A percentile compares a stretch with the other conserved stretches of the same genome.
These are phyloP conservation scores for Melanargia galathea DNA, from an alignment of 2,888 invertebrate species.

Conservation along the genomic window DNA sequence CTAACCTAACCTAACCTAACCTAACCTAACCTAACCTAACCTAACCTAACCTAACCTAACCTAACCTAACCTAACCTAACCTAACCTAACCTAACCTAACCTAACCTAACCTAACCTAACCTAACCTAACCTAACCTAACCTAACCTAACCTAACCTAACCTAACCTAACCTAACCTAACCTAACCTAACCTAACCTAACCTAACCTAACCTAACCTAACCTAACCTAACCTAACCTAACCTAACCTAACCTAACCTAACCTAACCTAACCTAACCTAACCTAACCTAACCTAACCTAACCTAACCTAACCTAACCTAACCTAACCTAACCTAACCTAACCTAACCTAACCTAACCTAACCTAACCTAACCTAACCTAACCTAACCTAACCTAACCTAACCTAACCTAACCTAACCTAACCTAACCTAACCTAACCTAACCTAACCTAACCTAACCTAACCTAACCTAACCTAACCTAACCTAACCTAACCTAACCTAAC, in stretches of 20 bases:
- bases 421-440: conserved; percentile 30
- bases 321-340: conserved; percentile 30
- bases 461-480: conserved; percentile 29
- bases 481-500: conserved; percentile 26
- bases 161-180: conserved; percentile 24
- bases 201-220: conserved; percentile 35
- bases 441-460: conserved; percentile 33
- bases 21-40: conserved; percentile 36
- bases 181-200: conserved; percentile 36
- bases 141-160: conserved; percentile 25
- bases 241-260: conserved; percentile 20
- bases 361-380: conserved; percentile 20
- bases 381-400: conserved; percentile 15
- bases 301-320: conserved; percentile 25
- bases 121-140: conserved; percentile 28
- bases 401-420: conserved; percentile 20
- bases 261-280: conserved; percentile 23
- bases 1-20: conserved; percentile 40
- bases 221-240: conserved; percentile 24
- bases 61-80: conserved; percentile 35
- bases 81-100: conserved; percentile 37
- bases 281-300: conserved; percentile 27
- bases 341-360: conserved; percentile 31
- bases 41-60: conserved; percentile 36
- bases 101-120: conserved; percentile 29